A percentile compares a stretch with the other conserved stretches of the same genome.
Conservation (phyloP, 2,113 vertebrate species). For the Entomyzon cyanotis region DNA sequence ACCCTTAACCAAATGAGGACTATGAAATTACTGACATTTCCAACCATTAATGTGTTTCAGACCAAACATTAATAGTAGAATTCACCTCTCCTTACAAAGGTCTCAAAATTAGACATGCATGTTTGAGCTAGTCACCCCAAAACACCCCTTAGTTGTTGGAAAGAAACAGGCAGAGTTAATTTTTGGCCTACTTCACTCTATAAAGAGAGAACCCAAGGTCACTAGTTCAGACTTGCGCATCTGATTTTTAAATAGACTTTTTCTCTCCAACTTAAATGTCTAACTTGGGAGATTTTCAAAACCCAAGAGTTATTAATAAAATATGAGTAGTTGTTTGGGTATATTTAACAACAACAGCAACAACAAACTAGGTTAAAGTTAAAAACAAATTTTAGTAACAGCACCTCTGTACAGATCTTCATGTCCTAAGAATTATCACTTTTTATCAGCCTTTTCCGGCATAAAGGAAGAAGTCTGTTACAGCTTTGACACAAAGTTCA, state of each 20-base stretch:
- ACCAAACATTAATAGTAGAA: background rate
- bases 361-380: background rate
- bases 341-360: background rate
- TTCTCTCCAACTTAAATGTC: background rate
- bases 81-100: background rate
- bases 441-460: background rate
- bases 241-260: background rate
- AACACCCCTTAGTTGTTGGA: background rate
- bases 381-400: background rate
- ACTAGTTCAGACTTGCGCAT: background rate
- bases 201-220: background rate
- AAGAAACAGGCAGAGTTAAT: background rate
- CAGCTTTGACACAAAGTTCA: background rate
- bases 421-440: background rate
- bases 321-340: background rate
- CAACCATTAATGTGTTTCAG: background rate
- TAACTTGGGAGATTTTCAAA: background rate
- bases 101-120: background rate
- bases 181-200: background rate
- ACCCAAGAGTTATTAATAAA: background rate
- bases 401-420: background rate
- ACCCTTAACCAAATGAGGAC: background rate
- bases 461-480: background rate
- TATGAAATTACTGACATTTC: background rate
- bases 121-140: background rate